Base-by-base conservation (phyloP, 2,888 invertebrate genomes). In the Caenorhabditis becei region DNA sequence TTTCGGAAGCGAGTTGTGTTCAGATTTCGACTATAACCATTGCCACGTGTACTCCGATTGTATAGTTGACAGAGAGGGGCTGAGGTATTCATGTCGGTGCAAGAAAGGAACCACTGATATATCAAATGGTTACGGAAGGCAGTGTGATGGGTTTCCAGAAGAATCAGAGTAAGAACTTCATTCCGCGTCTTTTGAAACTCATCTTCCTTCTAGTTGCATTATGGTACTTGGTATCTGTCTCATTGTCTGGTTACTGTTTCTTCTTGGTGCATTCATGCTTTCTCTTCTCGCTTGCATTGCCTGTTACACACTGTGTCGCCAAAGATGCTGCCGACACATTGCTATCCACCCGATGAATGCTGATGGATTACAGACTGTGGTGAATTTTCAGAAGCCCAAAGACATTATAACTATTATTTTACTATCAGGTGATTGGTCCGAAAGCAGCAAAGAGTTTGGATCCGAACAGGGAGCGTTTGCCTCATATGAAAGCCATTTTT, bases 211-310 rank as follows among this genome's bases (percentile, higher is more conserved):
- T 69, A 89, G 89, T 24, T 89, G 89, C 61, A 78, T 86, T 11
- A 79, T 83, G 80, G 32, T 89, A 3, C 79, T 89, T 37, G 89
- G 87, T 23, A 83, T 89, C n/a, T 89, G 89, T 65, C 47, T 89
- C n/a, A 74, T 89, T n/a, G 83, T 88, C 11, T 89, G 89, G 88
- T 37, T 87, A 7, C 28, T 89, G 5, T 71, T 86, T 35, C 79
- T 89, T 51, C 75, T 89, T 24, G 83, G 88, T 35, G 47, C 80
- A 4, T 61, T 88, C 14, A 83, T 87, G 69, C 58, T 87, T 3
- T 65, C 81, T 7, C 59, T 80, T 10, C 62, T 85, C 23, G 47
- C 44, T 1, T 78, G 69, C 44, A 58, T 78, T 4, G 41, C 72
- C 10, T 82, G 78, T 61, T 82, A 80, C 44, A 49, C 71, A 4